Base-by-base conservation (phyloP, 2,113 vertebrate species). In the Hipposideros armiger region DNA sequence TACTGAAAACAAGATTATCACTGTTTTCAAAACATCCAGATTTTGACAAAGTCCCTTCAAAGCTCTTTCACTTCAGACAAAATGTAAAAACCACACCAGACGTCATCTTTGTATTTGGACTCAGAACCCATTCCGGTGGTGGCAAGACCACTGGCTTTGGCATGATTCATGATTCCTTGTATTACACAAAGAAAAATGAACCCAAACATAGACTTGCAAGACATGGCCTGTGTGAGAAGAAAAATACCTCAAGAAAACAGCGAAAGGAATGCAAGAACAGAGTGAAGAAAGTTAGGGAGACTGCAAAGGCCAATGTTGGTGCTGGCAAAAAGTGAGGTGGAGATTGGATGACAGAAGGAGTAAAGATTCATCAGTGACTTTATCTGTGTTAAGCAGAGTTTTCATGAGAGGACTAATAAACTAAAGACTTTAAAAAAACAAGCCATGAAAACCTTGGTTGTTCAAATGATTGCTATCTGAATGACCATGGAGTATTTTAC, bases 1-100 rank as follows among this genome's bases (percentile, higher is more conserved):
- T 90, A 58, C 24, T 60, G 40, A 92, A 77, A 69, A 7, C 26
- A 20, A 32, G 54, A 70, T 56, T 40, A 62, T 40, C 47, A 52
- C 50, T 50, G 24, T 94, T 94, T 87, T 82, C 17, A 90, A 92
- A 94, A 82, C 19, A 72, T 90, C 3, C 10, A 84, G 16, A 74
- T 80, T 7, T 83, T 84, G 36, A 52, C 60, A 77, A 90, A 70
- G 11, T 69, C 11, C 85, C 66, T 85, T 56, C 2, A 56, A 7
- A 81, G 11, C 1, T 26, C 7, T 62, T 90, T 76, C 26, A 84
- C n/a, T 83, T 83, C 0, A 7, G 40, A 36, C 73, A 50, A 62
- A 78, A 66, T 14, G 96, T 47, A 11, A 26, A 67, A 69, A 74
- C 90, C 26, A 88, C 50, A 45, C 6, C 40, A 69, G 36, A 32